phyloP scores from a whole-genome alignment of 2,888 invertebrate genomes.

The Drosophila bunnanda region DNA sequence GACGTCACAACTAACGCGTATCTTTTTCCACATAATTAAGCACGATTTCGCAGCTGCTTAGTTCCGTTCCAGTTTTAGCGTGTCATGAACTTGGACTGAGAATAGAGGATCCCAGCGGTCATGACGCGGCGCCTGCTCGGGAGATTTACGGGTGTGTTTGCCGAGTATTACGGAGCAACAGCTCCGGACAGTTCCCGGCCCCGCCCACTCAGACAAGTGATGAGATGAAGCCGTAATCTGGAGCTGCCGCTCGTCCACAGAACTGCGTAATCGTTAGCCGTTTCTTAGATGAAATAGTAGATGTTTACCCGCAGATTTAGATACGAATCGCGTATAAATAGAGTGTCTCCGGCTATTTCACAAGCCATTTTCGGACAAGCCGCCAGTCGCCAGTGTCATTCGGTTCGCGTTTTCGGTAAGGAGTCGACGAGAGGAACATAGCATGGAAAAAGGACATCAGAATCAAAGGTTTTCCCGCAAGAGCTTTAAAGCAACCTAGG shows the following conservation, averaged over 20 bases:
- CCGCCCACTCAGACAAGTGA: conserved; percentile 22
- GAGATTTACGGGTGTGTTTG: conserved; percentile 21
- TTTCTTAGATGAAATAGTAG: conserved; percentile 35
- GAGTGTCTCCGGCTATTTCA: conserved; percentile 29
- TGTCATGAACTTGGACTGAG: conserved; percentile 8
- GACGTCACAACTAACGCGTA: conserved; percentile 24
- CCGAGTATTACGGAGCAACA: conserved; percentile 28
- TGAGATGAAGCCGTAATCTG: conserved; percentile 15
- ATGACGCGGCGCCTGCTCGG: conserved; percentile 11
- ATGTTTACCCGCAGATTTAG: conserved; percentile 62
- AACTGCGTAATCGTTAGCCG: conserved; percentile 32
- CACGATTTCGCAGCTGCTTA: not conserved
- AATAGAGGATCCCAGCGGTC: not conserved
- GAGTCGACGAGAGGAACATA: conserved; percentile 17
- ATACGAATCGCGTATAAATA: conserved; percentile 58
- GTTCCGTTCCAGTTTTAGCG: conserved; percentile 31
- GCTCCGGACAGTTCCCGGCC: not conserved
- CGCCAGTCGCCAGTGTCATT: conserved; percentile 3
- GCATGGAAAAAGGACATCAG: conserved; percentile 59
- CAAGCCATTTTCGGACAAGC: conserved; percentile 47
- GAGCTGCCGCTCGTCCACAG: conserved; percentile 2
- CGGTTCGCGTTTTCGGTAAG: not conserved
- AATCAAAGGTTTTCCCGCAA: conserved; percentile 29
- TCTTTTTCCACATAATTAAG: conserved; percentile 1
- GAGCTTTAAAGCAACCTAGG: conserved; percentile 29